Conservation (phyloP, 2,797 vertebrate species). For the Hippocampus kuda region DNA sequence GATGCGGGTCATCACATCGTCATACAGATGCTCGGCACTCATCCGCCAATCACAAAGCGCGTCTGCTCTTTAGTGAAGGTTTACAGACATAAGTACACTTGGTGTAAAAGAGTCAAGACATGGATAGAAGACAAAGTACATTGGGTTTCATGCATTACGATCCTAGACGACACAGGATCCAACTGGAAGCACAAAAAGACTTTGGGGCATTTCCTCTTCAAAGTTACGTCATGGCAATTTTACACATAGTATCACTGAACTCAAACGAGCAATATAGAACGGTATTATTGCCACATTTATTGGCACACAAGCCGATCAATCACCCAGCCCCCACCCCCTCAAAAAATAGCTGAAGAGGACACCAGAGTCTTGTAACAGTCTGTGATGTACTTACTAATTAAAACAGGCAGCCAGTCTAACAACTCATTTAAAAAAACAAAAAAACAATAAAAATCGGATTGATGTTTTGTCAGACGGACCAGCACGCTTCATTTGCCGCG, state of each 20-base stretch:
- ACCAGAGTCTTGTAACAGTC: constrained; percentile 56
- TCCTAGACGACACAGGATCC: constrained; percentile 46
- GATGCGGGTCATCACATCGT: constrained; percentile 14
- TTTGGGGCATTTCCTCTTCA: constrained; percentile 48
- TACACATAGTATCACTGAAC: constrained; percentile 45
- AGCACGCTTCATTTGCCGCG: constrained; percentile 23
- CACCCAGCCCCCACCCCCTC: too few relatives aligned
- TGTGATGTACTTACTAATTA: constrained; percentile 28
- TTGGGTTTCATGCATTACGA: constrained; percentile 61
- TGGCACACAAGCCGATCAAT: constrained; percentile 35
- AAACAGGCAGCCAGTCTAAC: constrained; percentile 26
- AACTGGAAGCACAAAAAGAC: constrained; percentile 61
- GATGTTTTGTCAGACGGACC: constrained; percentile 28
- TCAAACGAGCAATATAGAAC: constrained; percentile 51
- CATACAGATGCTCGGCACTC: constrained; percentile 15
- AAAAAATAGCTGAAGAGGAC: constrained; percentile 33
- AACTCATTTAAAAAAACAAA: constrained; percentile 7
- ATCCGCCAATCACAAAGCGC: constrained; percentile 12
- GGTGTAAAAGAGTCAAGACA: constrained; percentile 44
- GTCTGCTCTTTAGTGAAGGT: constrained; percentile 33
- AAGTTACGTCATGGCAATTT: constrained; percentile 48
- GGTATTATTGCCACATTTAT: constrained; percentile 62
- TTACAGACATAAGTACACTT: constrained; percentile 68
- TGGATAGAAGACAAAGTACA: constrained; percentile 14
- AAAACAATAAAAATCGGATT: constrained; percentile 12